A percentile compares a stretch with the other conserved stretches of the same genome.
Conservation (phyloP, 2,797 vertebrate species). For the Peromyscus attwateri region DNA sequence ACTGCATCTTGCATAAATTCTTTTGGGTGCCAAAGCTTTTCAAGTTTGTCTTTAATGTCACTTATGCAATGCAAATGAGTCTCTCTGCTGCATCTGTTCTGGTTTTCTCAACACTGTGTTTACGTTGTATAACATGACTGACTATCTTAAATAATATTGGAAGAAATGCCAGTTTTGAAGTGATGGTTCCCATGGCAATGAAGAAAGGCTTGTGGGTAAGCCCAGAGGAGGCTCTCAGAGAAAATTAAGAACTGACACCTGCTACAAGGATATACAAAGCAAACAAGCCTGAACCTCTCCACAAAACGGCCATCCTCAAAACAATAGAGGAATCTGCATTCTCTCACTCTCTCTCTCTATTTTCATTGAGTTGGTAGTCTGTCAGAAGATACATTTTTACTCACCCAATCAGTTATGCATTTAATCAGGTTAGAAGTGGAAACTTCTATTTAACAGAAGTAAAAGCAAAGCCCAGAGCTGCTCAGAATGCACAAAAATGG, state of each 20-base stretch:
- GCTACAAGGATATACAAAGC: slow-evolving; percentile 29
- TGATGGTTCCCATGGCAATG: slow-evolving; percentile 73
- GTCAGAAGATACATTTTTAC: background rate
- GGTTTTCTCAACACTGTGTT: slow-evolving; percentile 65
- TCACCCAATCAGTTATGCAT: background rate
- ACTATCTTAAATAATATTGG: slow-evolving; percentile 70
- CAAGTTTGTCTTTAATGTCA: slow-evolving; percentile 66
- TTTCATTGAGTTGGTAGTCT: background rate
- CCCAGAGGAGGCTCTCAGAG: slow-evolving; percentile 55
- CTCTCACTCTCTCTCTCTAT: background rate
- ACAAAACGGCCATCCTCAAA: slow-evolving; percentile 54
- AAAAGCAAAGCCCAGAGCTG: slow-evolving; percentile 27
- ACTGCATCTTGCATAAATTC: slow-evolving; percentile 36
- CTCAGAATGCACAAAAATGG: slow-evolving; percentile 6
- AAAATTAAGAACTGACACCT: slow-evolving; percentile 57
- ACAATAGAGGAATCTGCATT: slow-evolving; percentile 6
- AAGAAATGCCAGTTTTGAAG: slow-evolving; percentile 60
- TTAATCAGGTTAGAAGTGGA: slow-evolving; percentile 27
- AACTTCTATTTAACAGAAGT: slow-evolving; percentile 22
- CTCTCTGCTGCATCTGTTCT: slow-evolving; percentile 59
- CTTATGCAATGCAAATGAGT: slow-evolving; percentile 73
- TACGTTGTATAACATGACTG: slow-evolving; percentile 61
- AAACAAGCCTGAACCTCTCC: slow-evolving; percentile 32
- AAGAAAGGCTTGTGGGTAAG: slow-evolving; percentile 59
- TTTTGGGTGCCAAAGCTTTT: slow-evolving; percentile 58